Evolutionary conservation across 2,113 vertebrate species (phyloP), one percentile per base, ranked within the genome.

Genomic region (Chiloscyllium plagiosum): DNA sequence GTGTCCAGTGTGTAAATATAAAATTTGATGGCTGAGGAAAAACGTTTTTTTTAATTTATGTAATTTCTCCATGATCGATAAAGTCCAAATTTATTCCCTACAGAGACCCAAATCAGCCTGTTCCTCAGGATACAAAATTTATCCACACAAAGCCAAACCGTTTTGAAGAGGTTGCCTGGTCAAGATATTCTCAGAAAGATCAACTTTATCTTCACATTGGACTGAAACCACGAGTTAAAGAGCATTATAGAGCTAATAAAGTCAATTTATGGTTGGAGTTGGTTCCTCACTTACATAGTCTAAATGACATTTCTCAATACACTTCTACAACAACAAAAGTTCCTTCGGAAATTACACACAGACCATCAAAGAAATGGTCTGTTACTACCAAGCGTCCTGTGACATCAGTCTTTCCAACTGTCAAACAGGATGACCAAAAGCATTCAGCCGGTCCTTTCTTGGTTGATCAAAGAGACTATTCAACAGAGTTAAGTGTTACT

Each of bases 111-210:
- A 99, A 99, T 97, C 99, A 99, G 97, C 99, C 99, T 42, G 99
- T 99, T 90, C 99, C 99, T 50, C 99, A 99, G 97, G 99, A 99
- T 96, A 99, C 99, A 95, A 99, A 99, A 98, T 99, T 99, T 96
- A 99, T 99, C 96, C 99, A 99, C 96, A 99, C 99, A 22, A 99
- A 99, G 96, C 99, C 99, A 94, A 99, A 99, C 96, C 99, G 99
- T 95, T 99, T 99, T 97, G 99, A 99, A 96, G 99, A 99, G 97
- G 99, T 99, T 97, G 99, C 99, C 87, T 99, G 99, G 99, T 99
- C 99, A 83, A 98, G 99, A 96, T 99, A 99, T 97, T 99, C 99
- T 96, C 99, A 99, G 98, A 99, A 99, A 97, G 99, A 99, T 96
- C 99, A 99, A 96, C 98, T 99, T 26, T 99, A 99, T 97, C 98